Percentiles rank a stretch among this genome's conserved stretches.
phyloP scores from a whole-genome alignment of 2,888 invertebrate genomes.

The Drosophila setosimentum region DNA sequence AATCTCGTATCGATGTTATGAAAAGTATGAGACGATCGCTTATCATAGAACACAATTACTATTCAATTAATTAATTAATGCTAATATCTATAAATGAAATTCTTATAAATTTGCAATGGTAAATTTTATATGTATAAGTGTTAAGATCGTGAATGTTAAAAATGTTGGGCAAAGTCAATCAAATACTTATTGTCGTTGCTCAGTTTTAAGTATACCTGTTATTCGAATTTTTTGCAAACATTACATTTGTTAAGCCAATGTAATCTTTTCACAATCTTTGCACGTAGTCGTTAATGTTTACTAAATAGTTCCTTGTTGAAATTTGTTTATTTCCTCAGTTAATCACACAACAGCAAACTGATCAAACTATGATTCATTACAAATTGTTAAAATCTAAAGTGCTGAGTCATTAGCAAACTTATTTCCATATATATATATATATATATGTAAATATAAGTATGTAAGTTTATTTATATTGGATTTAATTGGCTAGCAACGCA shows the following conservation, averaged over 20 bases:
- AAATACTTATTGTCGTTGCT: background rate
- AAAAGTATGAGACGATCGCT: background rate
- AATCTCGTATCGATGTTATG: background rate
- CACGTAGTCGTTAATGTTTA: conserved; percentile 38
- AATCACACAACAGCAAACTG: conserved; percentile 29
- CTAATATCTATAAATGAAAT: background rate
- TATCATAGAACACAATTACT: background rate
- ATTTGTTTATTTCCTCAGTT: conserved; percentile 34
- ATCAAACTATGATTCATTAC: conserved; percentile 42
- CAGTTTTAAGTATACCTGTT: background rate
- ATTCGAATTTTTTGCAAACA: background rate
- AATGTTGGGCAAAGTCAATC: background rate
- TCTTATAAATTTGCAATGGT: background rate
- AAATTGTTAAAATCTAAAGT: conserved; percentile 21
- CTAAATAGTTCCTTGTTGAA: conserved; percentile 48
- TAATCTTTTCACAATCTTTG: conserved; percentile 41
- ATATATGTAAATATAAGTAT: background rate
- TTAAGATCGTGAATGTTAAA: background rate
- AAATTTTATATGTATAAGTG: background rate
- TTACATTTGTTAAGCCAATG: conserved; percentile 3
- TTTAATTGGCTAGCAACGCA: conserved; percentile 21
- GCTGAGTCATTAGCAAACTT: conserved; percentile 38
- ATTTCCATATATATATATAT: background rate
- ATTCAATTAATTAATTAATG: background rate
- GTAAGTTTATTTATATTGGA: conserved; percentile 35